phyloP scores from a whole-genome alignment of 2,797 vertebrate species.

The Danio aesculapii region DNA sequence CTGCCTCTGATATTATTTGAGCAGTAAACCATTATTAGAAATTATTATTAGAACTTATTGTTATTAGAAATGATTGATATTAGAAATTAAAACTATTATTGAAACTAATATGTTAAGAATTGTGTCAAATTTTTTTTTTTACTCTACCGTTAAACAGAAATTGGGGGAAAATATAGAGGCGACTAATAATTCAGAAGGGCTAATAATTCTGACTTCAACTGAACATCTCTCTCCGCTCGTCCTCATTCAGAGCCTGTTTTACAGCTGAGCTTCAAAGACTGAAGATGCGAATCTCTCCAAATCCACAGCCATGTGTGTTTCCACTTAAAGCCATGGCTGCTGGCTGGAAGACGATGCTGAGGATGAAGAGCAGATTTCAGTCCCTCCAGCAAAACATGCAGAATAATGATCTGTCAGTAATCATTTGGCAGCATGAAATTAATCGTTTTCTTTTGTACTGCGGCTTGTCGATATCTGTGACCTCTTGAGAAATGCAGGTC shows the following conservation, averaged over 20 bases:
- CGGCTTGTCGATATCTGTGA: conserved; percentile 1
- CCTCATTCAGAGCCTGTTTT: conserved; percentile 48
- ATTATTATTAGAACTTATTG: no score
- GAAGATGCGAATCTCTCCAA: conserved; percentile 56
- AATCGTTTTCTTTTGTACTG: conserved; percentile 6
- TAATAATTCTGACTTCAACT: no score
- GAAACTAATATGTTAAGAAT: no score
- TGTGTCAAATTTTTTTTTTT: no score
- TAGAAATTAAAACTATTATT: no score
- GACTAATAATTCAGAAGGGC: no score
- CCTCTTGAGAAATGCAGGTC: background rate
- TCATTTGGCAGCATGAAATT: conserved; percentile 18
- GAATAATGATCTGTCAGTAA: conserved; percentile 40
- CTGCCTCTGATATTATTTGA: no score
- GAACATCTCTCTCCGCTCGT: conserved; percentile 21
- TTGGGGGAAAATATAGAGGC: no score
- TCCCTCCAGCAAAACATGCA: conserved; percentile 28
- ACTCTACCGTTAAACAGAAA: no score
- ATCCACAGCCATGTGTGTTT: conserved; percentile 58
- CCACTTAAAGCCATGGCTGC: conserved; percentile 46
- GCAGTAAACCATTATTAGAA: no score
- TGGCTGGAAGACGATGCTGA: conserved; percentile 32
- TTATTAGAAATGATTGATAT: no score
- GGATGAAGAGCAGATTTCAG: conserved; percentile 30
- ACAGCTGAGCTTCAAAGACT: conserved; percentile 75